Evolutionary conservation across 2,113 vertebrate species (phyloP).

Genomic region (Serilophus lunatus): DNA sequence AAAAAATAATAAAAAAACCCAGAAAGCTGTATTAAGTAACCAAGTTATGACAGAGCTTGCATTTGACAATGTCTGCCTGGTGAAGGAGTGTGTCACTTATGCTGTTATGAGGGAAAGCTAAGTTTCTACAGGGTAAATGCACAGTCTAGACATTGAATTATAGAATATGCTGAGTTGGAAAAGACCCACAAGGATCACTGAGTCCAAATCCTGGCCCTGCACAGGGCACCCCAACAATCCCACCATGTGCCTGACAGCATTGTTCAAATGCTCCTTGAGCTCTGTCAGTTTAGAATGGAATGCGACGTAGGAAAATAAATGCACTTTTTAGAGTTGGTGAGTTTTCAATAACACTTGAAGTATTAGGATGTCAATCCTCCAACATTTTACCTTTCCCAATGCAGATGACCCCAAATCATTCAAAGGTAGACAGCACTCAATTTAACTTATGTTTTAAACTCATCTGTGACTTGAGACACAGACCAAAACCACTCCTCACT

Average conservation of each 20-base stretch:
- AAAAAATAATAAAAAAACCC: background rate
- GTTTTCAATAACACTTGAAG: background rate
- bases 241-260: background rate
- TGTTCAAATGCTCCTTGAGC: background rate
- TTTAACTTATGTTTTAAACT: background rate
- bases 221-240: background rate
- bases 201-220: background rate
- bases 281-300: background rate
- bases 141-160: background rate
- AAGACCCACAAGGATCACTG: background rate
- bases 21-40: background rate
- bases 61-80: background rate
- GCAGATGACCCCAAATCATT: background rate
- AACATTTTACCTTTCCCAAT: background rate
- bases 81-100: background rate
- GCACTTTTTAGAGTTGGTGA: background rate
- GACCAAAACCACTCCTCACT: background rate
- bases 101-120: background rate
- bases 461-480: background rate
- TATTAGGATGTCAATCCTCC: background rate
- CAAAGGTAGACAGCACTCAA: background rate
- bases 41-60: background rate
- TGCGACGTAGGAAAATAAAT: background rate
- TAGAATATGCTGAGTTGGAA: background rate
- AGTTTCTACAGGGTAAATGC: background rate